Conservation (phyloP, 64 coral and sea anemone genomes). For the Anthopleura sola region DNA sequence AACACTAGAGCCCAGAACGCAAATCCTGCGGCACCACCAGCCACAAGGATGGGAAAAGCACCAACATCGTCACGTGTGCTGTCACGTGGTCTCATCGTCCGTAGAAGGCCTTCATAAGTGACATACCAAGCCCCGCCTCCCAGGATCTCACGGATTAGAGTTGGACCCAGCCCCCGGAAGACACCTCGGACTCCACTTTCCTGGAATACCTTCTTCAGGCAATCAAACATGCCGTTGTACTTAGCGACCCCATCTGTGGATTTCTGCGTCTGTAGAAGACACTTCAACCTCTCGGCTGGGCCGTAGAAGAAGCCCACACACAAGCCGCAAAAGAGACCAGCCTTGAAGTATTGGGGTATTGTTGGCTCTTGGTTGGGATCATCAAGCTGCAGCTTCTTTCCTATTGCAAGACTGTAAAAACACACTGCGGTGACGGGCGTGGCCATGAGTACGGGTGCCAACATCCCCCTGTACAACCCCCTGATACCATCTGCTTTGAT, state of each 20-base stretch:
- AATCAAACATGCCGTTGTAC: conserved; percentile 38
- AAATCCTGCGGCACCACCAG: conserved; percentile 54
- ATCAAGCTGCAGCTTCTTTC: conserved; percentile 44
- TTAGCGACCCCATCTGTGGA: conserved; percentile 26
- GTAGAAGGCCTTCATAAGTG: conserved; percentile 55
- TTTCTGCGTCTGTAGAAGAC: conserved; percentile 73
- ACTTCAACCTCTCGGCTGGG: conserved; percentile 64
- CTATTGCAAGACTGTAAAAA: conserved; percentile 61
- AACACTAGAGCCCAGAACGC: conserved; percentile 48
- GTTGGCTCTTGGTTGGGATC: conserved; percentile 27
- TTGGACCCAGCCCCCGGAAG: conserved; percentile 49
- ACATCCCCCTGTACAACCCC: conserved; percentile 60
- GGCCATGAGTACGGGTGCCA: conserved; percentile 53
- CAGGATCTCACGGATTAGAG: conserved; percentile 42
- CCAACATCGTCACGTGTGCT: conserved; percentile 54
- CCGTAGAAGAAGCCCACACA: conserved; percentile 33
- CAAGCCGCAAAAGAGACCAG: conserved; percentile 60
- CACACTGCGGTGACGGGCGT: conserved; percentile 47
- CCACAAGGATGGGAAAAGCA: conserved; percentile 27
- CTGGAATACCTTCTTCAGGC: conserved; percentile 38
- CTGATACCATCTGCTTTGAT: conserved; percentile 26
- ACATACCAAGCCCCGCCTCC: conserved; percentile 60
- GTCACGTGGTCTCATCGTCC: conserved; percentile 18
- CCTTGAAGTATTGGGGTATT: conserved; percentile 43
- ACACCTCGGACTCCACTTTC: conserved; percentile 58